These are phyloP conservation scores for Monodelphis domestica DNA, from an alignment of 2,797 vertebrate genomes.

Conservation along the genomic window DNA sequence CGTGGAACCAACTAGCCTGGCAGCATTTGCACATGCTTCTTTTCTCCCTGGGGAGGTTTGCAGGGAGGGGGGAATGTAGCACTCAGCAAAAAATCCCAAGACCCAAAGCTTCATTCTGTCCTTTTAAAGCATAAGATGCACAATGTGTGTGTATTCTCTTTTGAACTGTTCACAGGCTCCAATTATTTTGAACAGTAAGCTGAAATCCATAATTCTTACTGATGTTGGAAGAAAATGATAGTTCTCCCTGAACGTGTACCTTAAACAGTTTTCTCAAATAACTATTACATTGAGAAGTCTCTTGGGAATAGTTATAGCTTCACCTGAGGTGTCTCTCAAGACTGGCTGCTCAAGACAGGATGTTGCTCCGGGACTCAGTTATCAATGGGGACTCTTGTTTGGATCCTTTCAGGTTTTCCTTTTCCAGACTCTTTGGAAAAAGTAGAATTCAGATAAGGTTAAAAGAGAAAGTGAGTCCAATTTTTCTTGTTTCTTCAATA, in stretches of 20 bases:
- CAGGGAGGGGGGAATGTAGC: conserved; percentile 78
- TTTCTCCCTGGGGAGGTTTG: conserved; percentile 47
- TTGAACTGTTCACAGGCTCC: conserved; percentile 66
- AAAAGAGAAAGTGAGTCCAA: background rate
- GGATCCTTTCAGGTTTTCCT: background rate
- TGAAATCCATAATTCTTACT: conserved; percentile 57
- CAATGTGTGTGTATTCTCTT: background rate
- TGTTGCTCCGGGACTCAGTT: background rate
- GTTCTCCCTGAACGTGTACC: conserved; percentile 38
- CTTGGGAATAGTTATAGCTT: background rate
- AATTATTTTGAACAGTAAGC: conserved; percentile 56
- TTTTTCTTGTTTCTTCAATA: background rate
- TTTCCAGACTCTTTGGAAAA: background rate
- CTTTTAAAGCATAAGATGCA: conserved; percentile 65
- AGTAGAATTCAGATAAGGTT: background rate
- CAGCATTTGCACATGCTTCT: conserved; percentile 56
- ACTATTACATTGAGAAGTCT: background rate
- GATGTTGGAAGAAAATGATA: conserved; percentile 60
- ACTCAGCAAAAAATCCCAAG: conserved; percentile 69
- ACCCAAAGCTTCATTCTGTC: conserved; percentile 46
- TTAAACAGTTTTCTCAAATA: background rate
- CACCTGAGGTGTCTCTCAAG: background rate
- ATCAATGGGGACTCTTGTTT: background rate
- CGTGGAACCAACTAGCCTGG: conserved; percentile 60
- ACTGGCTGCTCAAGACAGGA: background rate